A percentile compares a stretch with the other conserved stretches of the same genome.
Conservation (phyloP, 2,113 vertebrate species). For the Anas platyrhynchos region DNA sequence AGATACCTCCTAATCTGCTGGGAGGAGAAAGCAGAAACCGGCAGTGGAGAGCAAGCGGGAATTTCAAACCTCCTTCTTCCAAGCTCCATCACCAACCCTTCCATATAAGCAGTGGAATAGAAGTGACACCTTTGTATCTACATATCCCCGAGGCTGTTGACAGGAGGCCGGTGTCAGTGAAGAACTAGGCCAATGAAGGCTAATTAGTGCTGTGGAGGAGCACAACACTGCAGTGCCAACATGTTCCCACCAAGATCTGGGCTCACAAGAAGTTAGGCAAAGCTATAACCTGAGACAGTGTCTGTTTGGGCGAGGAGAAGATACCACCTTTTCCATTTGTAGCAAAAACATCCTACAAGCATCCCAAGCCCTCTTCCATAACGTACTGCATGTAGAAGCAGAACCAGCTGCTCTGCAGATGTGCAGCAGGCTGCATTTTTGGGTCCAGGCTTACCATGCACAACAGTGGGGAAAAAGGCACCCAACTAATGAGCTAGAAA, state of each 20-base stretch:
- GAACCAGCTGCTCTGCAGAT: neutral
- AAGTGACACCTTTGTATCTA: neutral
- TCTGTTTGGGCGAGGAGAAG: neutral
- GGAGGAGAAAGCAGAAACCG: neutral
- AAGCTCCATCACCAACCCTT: neutral
- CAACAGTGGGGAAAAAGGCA: neutral
- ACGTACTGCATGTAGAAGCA: neutral
- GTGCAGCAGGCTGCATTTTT: accelerated
- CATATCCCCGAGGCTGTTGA: neutral
- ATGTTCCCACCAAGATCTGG: neutral
- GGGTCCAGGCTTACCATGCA: neutral
- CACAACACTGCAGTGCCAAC: neutral
- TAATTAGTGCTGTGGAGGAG: neutral
- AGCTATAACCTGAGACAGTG: neutral
- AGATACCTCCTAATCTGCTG: neutral
- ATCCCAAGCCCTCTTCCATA: neutral
- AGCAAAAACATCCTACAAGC: neutral
- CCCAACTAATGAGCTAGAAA: neutral
- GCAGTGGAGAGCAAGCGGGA: neutral
- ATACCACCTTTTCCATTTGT: neutral
- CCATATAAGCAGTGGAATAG: neutral
- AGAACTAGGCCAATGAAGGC: neutral
- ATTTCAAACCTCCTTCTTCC: neutral
- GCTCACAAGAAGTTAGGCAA: neutral
- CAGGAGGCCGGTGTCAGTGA: neutral